Base-by-base conservation (phyloP, 2,797 vertebrate species). In the Microctenopoma stevenorrisi region DNA sequence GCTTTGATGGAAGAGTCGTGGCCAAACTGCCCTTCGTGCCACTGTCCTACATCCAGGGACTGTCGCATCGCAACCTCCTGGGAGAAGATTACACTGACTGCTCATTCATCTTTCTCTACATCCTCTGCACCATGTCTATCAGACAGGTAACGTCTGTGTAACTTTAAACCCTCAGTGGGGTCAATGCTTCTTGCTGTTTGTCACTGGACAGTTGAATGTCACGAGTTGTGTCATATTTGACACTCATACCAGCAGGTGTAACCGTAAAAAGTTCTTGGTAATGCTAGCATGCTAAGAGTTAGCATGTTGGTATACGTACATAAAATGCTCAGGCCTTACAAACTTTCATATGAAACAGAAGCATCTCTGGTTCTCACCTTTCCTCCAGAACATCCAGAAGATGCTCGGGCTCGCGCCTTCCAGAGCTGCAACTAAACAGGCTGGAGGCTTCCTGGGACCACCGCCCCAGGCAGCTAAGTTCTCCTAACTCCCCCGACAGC, bases 121-220 rank as follows among this genome's bases (percentile, higher is more conserved):
- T 99, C 68, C 96, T 99, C 57, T 99, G 98, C 88, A 99, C 98
- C 16, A 99, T 99, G 98, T 99, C 98, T 1, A 99, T 99, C 85
- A 95, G 97, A 88, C 98, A 99, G 93, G 98, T 99, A 93, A 91
- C 86, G 2, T 25, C 4, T 7, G 4, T 4, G 0, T 16, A 10
- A n/a, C 18, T 5, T 6, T 7, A 16, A 25, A 16, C 11, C 5
- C n/a, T 35, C 4, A 2, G 7, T 28, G n/a, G 14, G 7, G 2
- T 26, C 4, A 2, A 38, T 38, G 0, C 12, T 5, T 33, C 48
- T 25, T n/a, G 15, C 3, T 40, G 1, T 47, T 14, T 44, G 15
- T 30, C 6, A 22, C 28, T 25, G 4, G 14, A 55, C 14, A 48
- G 6, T 3, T 51, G 18, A n/a, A 25, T 48, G 12, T 37, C 13